Conservation (phyloP, 2,797 vertebrate species). For the Adrianichthys oophorus region DNA sequence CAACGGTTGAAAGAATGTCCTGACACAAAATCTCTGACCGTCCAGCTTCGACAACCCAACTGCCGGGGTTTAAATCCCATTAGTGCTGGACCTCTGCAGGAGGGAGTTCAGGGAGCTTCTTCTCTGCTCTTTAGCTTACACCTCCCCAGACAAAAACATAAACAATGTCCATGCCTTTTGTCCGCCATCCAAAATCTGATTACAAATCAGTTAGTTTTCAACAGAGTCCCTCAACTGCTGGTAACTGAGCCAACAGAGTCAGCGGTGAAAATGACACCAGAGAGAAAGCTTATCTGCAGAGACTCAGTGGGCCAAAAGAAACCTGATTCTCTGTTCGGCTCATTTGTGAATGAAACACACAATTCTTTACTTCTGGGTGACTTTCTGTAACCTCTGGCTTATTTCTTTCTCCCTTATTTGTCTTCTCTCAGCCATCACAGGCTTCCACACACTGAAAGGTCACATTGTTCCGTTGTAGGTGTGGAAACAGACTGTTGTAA, state of each 20-base stretch:
- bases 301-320: background rate
- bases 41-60: conserved; percentile 49
- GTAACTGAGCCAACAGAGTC: background rate
- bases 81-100: conserved; percentile 26
- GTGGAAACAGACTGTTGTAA: background rate
- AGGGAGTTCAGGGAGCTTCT: conserved; percentile 18
- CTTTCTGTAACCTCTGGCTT: background rate
- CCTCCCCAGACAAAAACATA: conserved; percentile 14
- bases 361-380: background rate
- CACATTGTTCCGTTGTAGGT: background rate
- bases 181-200: conserved; percentile 3
- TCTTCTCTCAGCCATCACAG: background rate
- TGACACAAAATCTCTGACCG: conserved; percentile 74
- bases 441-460: background rate
- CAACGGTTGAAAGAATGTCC: conserved; percentile 73
- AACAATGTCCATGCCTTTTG: conserved; percentile 9
- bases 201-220: background rate
- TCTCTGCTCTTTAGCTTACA: conserved; percentile 27
- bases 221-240: background rate
- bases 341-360: background rate
- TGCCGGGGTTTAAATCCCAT: conserved; percentile 69
- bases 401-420: background rate
- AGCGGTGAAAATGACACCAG: background rate
- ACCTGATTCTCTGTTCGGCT: background rate
- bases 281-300: background rate